These are phyloP conservation scores for Phyllostomus hastatus DNA, from an alignment of 2,113 vertebrate genomes.

Conservation along the genomic window DNA sequence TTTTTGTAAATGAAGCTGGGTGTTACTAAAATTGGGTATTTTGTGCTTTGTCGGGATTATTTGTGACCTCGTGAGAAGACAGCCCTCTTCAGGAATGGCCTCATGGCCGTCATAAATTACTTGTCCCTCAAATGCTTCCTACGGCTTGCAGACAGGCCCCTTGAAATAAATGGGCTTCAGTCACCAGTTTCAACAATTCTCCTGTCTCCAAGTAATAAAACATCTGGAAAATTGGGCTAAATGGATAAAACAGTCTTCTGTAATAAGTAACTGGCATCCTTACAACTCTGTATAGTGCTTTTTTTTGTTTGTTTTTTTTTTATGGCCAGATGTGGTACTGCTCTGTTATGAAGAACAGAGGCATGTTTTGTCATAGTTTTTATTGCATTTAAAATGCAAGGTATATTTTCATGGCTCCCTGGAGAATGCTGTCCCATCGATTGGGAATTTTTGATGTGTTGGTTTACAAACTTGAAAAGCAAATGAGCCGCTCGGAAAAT, in stretches of 20 bases:
- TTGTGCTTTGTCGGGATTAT: slow-evolving; percentile 18
- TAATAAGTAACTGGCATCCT: slow-evolving; percentile 81
- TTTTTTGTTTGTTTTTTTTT: slow-evolving; percentile 75
- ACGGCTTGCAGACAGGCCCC: slow-evolving; percentile 67
- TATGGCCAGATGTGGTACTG: slow-evolving; percentile 84
- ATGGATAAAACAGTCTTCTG: slow-evolving; percentile 84
- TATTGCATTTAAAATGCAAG: slow-evolving; percentile 83
- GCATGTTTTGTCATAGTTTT: slow-evolving; percentile 81
- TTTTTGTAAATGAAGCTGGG: slow-evolving; percentile 71
- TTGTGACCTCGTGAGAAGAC: slow-evolving; percentile 23
- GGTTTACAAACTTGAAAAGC: slow-evolving; percentile 81
- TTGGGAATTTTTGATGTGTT: slow-evolving; percentile 81
- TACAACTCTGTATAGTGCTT: slow-evolving; percentile 77
- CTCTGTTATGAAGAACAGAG: slow-evolving; percentile 83
- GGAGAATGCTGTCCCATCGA: slow-evolving; percentile 79
- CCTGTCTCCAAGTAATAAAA: slow-evolving; percentile 84
- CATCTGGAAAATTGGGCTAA: slow-evolving; percentile 84
- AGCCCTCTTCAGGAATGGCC: slow-evolving; percentile 15
- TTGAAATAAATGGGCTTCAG: slow-evolving; percentile 79
- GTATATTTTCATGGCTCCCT: slow-evolving; percentile 83
- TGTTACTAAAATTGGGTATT: slow-evolving; percentile 60
- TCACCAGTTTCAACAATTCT: slow-evolving; percentile 78
- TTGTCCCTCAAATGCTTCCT: slow-evolving; percentile 68
- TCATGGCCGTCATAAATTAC: slow-evolving; percentile 67
- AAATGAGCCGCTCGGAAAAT: slow-evolving; percentile 77